phyloP scores from a whole-genome alignment of 53 echinoderm and acorn worm species.

The Astropecten irregularis region DNA sequence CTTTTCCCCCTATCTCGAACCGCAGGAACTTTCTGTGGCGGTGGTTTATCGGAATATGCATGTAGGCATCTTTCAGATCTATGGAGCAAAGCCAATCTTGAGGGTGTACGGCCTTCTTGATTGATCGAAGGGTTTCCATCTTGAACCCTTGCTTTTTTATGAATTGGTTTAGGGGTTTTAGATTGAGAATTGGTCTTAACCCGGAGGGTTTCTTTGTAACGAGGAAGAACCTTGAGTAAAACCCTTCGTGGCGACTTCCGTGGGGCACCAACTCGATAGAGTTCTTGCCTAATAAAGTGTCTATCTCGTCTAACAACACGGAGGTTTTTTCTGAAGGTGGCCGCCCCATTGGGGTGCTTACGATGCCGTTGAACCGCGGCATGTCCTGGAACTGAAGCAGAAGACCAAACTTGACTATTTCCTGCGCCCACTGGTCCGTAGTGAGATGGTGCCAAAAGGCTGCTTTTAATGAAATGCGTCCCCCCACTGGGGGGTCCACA shows the following conservation, averaged over 20 bases:
- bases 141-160: no score
- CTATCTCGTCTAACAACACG: neutral
- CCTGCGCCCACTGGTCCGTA: slow-evolving; percentile 1
- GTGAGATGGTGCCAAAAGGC: neutral
- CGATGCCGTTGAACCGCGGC: neutral
- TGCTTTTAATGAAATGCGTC: neutral
- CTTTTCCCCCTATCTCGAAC: neutral
- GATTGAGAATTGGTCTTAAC: no score
- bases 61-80: neutral
- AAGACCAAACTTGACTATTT: slow-evolving; percentile 17
- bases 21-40: neutral
- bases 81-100: no score
- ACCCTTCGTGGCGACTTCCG: neutral
- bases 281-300: neutral
- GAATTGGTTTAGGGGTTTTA: no score
- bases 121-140: no score
- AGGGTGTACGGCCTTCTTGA: no score
- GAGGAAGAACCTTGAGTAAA: neutral
- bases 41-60: neutral
- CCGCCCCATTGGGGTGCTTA: neutral
- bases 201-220: neutral
- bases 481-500: no score
- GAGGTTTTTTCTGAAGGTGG: neutral
- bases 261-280: neutral
- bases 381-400: neutral